These are phyloP conservation scores for human (Homo sapiens) DNA, from an alignment of 2,113 vertebrate genomes.

Conservation along the genomic window GRCh38 chr13:108761001-108761500, in stretches of 20 bases:
- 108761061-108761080: background rate
- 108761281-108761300: accelerated
- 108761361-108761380: too few species aligned
- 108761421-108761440: too few species aligned
- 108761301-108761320: background rate
- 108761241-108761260: background rate
- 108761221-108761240: too few species aligned
- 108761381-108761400: background rate
- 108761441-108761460: background rate
- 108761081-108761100: background rate
- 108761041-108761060: too few species aligned
- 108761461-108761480: accelerated
- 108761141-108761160: background rate
- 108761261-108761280: accelerated
- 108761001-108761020: background rate
- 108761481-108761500: too few species aligned
- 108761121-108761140: accelerated
- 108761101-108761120: background rate
- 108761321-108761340: background rate
- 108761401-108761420: background rate
- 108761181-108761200: background rate
- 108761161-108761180: too few species aligned
- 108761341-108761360: too few species aligned
- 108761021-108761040: background rate
- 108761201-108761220: background rate